Percentiles rank a stretch among this genome's conserved stretches.
Evolutionary conservation across 2,113 vertebrate species (phyloP).

Genomic region (Perccottus glenii): DNA sequence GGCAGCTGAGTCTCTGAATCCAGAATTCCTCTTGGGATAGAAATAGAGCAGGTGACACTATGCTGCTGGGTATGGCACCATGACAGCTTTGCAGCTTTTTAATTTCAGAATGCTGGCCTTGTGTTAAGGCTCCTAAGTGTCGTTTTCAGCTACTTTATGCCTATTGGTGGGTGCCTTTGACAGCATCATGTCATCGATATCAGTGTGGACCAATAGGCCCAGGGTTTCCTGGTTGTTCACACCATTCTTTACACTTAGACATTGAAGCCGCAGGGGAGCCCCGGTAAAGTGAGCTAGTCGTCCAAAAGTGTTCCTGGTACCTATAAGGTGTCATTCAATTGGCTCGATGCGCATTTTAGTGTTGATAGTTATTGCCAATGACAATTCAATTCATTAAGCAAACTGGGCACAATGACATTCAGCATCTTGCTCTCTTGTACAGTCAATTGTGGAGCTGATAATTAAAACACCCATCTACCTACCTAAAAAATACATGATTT

Average conservation of each 20-base stretch:
- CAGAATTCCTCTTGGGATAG: constrained; percentile 68
- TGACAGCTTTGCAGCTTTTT: constrained; percentile 56
- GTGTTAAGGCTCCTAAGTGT: constrained; percentile 3
- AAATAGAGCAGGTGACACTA: constrained; percentile 74
- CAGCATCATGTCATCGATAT: constrained; percentile 25
- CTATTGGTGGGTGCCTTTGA: constrained; percentile 24
- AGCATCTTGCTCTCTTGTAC: neutral
- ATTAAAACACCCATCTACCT: neutral
- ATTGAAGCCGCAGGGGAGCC: constrained; percentile 48
- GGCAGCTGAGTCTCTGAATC: constrained; percentile 78
- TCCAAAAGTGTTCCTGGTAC: constrained; percentile 45
- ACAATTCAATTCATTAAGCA: neutral
- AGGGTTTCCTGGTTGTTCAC: constrained; percentile 64
- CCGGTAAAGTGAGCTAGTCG: constrained; percentile 45
- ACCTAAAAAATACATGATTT: too few species aligned
- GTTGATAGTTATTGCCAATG: neutral
- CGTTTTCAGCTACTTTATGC: constrained; percentile 19
- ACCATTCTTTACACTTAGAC: constrained; percentile 69
- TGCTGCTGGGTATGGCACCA: constrained; percentile 48
- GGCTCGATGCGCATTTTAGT: neutral
- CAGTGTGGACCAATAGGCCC: constrained; percentile 18
- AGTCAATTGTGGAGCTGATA: neutral
- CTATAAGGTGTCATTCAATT: constrained; percentile 12
- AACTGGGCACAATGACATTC: neutral
- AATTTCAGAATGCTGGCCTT: constrained; percentile 29